phyloP scores from a whole-genome alignment of 92 coral and sea anemone species.

The Zoanthus solanderi region DNA sequence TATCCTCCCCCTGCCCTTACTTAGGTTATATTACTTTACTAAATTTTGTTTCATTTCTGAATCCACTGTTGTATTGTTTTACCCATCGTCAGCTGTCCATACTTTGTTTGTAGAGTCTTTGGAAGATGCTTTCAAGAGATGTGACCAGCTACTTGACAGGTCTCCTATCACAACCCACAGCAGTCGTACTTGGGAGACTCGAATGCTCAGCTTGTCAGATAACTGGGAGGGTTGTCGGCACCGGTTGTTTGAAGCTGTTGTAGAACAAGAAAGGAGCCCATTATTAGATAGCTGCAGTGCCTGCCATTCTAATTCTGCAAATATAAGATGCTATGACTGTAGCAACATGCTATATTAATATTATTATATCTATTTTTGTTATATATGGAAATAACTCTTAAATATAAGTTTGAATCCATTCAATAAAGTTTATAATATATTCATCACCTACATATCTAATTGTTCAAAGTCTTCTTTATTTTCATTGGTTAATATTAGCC shows the following conservation, averaged over 20 bases:
- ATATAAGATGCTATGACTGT: slow-evolving; percentile 42
- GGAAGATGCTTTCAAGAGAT: slow-evolving; percentile 24
- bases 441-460: too few species aligned
- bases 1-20: neutral
- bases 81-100: neutral
- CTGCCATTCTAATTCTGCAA: slow-evolving; percentile 11
- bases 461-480: too few species aligned
- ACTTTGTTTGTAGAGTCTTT: slow-evolving; percentile 27
- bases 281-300: slow-evolving; percentile 15
- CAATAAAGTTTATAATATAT: too few species aligned
- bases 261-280: slow-evolving; percentile 27
- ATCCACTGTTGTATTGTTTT: neutral
- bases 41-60: slow-evolving; percentile 4
- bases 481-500: too few species aligned
- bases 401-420: too few species aligned
- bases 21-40: neutral
- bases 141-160: slow-evolving; percentile 26
- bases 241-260: slow-evolving; percentile 32
- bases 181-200: slow-evolving; percentile 33
- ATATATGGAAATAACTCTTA: too few species aligned
- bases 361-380: too few species aligned
- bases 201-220: slow-evolving; percentile 31
- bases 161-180: slow-evolving; percentile 22
- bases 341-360: slow-evolving; percentile 38
- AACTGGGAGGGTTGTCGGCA: slow-evolving; percentile 43